phyloP scores from a whole-genome alignment of 1,140 invertebrate genomes.

The Trissolcus basalis region DNA sequence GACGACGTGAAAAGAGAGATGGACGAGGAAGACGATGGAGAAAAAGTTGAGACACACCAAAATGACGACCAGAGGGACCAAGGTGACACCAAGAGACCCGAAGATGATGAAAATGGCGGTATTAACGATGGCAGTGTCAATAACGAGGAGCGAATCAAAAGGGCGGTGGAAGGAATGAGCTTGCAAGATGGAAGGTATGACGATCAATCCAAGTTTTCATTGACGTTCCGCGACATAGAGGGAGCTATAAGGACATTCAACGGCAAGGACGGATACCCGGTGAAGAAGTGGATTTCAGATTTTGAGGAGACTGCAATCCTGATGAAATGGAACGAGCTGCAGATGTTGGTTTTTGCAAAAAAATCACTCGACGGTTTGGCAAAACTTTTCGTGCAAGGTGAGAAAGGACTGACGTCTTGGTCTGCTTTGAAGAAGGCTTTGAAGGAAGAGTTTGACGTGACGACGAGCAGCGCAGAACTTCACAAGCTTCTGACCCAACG shows the following conservation, averaged over 20 bases:
- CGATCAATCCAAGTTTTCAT: neutral
- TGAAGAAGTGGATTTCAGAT: slow-evolving; percentile 59
- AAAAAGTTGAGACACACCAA: too few species aligned
- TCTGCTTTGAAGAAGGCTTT: slow-evolving; percentile 46
- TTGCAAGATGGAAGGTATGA: neutral
- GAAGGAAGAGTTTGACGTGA: slow-evolving; percentile 45
- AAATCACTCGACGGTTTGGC: slow-evolving; percentile 60
- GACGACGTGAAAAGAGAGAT: too few species aligned
- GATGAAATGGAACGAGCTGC: slow-evolving; percentile 57
- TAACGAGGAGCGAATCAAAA: too few species aligned
- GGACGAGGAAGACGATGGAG: slow-evolving; percentile 3
- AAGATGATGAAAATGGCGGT: too few species aligned
- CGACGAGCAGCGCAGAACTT: slow-evolving; percentile 50
- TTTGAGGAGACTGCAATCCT: slow-evolving; percentile 59
- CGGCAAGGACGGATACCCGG: slow-evolving; percentile 43
- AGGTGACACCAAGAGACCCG: too few species aligned
- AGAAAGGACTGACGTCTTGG: slow-evolving; percentile 57
- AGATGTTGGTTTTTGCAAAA: slow-evolving; percentile 63
- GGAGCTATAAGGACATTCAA: slow-evolving; percentile 46
- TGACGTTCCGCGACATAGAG: slow-evolving; percentile 29
- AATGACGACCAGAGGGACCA: too few species aligned
- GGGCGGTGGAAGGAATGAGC: neutral
- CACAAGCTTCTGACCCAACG: slow-evolving; percentile 37
- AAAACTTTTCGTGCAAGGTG: slow-evolving; percentile 59
- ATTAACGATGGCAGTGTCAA: too few species aligned